These are phyloP conservation scores for Hypomesus transpacificus DNA, from an alignment of 2,113 vertebrate genomes.

Conservation along the genomic window DNA sequence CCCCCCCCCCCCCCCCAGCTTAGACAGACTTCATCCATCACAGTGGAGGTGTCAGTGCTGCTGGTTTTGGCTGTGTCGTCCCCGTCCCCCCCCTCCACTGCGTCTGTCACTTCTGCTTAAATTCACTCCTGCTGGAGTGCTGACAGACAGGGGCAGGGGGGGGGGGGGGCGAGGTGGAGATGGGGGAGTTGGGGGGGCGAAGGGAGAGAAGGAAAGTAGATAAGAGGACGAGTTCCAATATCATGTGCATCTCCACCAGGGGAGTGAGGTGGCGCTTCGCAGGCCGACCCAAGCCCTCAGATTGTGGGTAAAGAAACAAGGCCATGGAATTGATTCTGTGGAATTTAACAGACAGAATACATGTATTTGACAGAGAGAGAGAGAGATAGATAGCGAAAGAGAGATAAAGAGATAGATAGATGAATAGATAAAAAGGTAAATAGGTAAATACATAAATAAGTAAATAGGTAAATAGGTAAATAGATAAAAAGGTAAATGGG, in stretches of 20 bases:
- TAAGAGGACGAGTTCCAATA: not conserved
- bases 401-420: too few relatives aligned
- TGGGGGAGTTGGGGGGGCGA: constrained; percentile 6
- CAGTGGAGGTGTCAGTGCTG: constrained; percentile 36
- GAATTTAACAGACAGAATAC: not conserved
- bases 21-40: constrained; percentile 49
- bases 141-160: constrained; percentile 1
- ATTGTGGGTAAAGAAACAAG: not conserved
- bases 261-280: not conserved
- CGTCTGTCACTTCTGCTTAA: constrained; percentile 36
- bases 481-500: not conserved
- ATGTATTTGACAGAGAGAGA: too few relatives aligned
- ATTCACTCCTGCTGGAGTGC: constrained; percentile 12
- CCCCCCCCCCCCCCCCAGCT: not conserved
- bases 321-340: constrained; percentile 3
- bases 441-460: too few relatives aligned
- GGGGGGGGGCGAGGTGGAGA: constrained; percentile 17
- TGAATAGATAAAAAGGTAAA: not conserved
- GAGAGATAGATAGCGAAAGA: too few relatives aligned
- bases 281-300: not conserved
- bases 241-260: too few relatives aligned
- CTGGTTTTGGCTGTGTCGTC: constrained; percentile 38
- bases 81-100: constrained; percentile 18
- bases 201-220: not conserved
- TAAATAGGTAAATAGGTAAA: too few relatives aligned